These are phyloP conservation scores for Microhierax caerulescens DNA, from an alignment of 2,797 vertebrate genomes.

Conservation along the genomic window DNA sequence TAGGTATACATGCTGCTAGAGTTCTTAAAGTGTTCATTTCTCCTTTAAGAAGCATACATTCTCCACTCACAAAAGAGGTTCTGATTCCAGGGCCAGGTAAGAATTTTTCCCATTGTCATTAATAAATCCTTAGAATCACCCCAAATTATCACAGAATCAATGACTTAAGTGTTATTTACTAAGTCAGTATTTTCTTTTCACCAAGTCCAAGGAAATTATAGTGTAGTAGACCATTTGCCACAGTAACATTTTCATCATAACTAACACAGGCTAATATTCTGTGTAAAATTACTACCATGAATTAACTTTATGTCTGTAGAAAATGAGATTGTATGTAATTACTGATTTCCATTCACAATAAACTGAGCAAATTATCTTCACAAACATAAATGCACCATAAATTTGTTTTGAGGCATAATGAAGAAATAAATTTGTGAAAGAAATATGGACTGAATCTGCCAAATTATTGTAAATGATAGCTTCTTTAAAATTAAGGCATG, in stretches of 20 bases:
- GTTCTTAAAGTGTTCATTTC: background rate
- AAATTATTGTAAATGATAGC: slow-evolving; percentile 82
- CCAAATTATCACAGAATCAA: slow-evolving; percentile 45
- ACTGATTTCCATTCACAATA: slow-evolving; percentile 84
- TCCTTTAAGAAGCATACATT: background rate
- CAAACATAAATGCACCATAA: slow-evolving; percentile 79
- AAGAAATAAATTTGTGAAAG: slow-evolving; percentile 85
- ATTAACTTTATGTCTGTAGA: slow-evolving; percentile 83
- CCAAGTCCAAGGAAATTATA: slow-evolving; percentile 62
- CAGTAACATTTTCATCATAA: slow-evolving; percentile 76
- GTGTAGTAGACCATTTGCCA: slow-evolving; percentile 63
- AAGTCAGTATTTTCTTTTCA: slow-evolving; percentile 64
- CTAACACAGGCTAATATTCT: slow-evolving; percentile 80
- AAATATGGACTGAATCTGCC: slow-evolving; percentile 82
- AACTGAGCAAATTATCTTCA: slow-evolving; percentile 84
- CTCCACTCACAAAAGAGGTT: background rate
- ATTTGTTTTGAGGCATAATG: slow-evolving; percentile 83
- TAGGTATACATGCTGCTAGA: background rate
- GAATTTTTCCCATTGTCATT: background rate
- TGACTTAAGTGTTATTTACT: slow-evolving; percentile 49
- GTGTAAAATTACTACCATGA: slow-evolving; percentile 81
- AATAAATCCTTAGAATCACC: background rate
- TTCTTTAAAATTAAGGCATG: slow-evolving; percentile 80
- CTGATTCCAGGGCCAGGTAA: background rate
- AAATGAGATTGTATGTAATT: slow-evolving; percentile 82